These are phyloP conservation scores for Aurelia sp. DNA, from an alignment of 30 jellyfish, hydroid and myxozoan genomes.

Conservation along the genomic window DNA sequence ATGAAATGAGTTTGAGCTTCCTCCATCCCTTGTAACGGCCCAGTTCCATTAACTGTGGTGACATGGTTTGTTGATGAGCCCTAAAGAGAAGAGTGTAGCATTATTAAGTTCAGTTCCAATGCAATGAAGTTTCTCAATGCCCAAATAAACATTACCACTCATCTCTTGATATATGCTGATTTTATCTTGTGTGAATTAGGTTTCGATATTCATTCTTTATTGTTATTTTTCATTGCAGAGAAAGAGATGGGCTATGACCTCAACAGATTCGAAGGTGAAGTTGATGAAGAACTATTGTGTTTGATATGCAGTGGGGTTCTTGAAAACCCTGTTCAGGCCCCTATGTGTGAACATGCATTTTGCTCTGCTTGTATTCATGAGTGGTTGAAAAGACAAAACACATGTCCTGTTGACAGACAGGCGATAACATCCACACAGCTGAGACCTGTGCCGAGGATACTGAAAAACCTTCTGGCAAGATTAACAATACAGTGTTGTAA, in stretches of 20 bases:
- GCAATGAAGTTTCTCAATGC: no score
- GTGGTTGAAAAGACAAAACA: slow-evolving; percentile 91
- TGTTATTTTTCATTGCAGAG: neutral
- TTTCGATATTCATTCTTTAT: neutral
- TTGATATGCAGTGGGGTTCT: slow-evolving; percentile 97
- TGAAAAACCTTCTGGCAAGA: slow-evolving; percentile 90
- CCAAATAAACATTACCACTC: no score
- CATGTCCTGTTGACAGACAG: slow-evolving; percentile 99
- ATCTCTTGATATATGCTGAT: no score
- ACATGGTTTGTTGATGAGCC: no score
- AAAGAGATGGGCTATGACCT: slow-evolving; percentile 91
- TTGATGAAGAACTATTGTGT: slow-evolving; percentile 95
- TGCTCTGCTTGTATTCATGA: slow-evolving; percentile 95
- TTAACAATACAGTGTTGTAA: slow-evolving; percentile 86
- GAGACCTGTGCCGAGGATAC: slow-evolving; percentile 95
- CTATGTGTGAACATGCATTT: slow-evolving; percentile 97
- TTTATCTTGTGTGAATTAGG: no score
- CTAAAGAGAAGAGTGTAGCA: no score
- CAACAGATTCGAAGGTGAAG: slow-evolving; percentile 94
- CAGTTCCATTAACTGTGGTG: no score
- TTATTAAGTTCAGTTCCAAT: no score
- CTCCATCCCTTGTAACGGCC: no score
- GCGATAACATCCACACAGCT: slow-evolving; percentile 78
- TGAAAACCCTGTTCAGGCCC: slow-evolving; percentile 99
- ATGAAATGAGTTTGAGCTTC: no score